Percentiles rank a stretch among this genome's conserved stretches.
Evolutionary conservation across 2,113 vertebrate species (phyloP).

Genomic region (Camelus dromedarius): DNA sequence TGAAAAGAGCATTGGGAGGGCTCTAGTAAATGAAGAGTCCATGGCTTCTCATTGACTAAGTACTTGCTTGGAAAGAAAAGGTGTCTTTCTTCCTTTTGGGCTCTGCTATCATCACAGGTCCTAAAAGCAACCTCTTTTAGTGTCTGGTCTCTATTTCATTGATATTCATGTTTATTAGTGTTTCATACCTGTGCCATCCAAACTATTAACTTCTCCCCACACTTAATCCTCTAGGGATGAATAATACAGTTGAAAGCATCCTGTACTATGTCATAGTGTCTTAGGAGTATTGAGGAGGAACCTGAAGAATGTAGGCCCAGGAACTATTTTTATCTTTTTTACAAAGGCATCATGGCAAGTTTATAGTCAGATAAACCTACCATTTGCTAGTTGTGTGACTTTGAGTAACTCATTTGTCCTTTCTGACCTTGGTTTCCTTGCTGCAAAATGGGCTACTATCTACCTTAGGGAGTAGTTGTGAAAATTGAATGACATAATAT

Average conservation of each 20-base stretch:
- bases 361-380: neutral
- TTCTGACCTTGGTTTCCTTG: conserved; percentile 16
- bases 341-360: neutral
- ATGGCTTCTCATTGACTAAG: neutral
- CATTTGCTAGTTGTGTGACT: neutral
- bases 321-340: neutral
- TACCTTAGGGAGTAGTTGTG: neutral
- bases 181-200: neutral
- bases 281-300: neutral
- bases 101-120: neutral
- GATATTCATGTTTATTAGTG: neutral
- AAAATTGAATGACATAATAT: neutral
- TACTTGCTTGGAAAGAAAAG: neutral
- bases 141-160: neutral
- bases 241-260: neutral
- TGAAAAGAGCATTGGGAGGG: neutral
- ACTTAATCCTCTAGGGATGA: neutral
- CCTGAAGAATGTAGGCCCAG: neutral
- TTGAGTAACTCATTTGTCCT: conserved; percentile 40
- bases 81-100: neutral
- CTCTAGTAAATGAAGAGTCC: neutral
- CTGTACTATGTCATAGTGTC: neutral
- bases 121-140: neutral
- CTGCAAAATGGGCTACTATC: conserved; percentile 27
- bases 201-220: neutral